Evolutionary conservation across 2,888 invertebrate species (phyloP), one percentile per base, ranked within the genome.

Genomic region (Quadroppia sp.): DNA sequence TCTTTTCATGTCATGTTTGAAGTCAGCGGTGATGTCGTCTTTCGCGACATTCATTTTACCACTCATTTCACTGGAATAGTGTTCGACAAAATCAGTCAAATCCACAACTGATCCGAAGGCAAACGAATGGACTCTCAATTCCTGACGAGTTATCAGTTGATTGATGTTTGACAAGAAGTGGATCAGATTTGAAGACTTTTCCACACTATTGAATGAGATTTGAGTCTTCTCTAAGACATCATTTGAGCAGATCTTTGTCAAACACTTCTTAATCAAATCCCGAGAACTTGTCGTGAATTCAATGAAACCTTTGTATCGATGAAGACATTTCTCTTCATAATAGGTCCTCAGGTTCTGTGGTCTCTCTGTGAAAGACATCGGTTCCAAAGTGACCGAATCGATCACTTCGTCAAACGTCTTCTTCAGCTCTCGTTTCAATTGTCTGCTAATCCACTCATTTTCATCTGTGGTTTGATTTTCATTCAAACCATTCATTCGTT

Each of bases 71-170:
- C 17, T 30, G 72, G 69, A 75, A 48, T 77, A 77, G 71, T 77
- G 75, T n/a, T 77, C 72, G 50, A 76, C 75, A 56, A 77, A 77
- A n/a, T 56, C 36, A 9, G 72, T 72, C 75, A 77, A 74, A 59
- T 42, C 76, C 13, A 77, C 72, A 9, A 77, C 13, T 32, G 77
- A 75, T 4, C 76, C 78, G 48, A 78, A 76, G 30, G 75, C 73
- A 36, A 77, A 76, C 6, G 53, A 53, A 4, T 48, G 23, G 6
- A 53, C 30, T 36, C 9, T 36, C 6, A 71, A 56, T 4, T 17
- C 3, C 4, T 9, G 4, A 15, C 15, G 48, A 9, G 48, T 15
- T 48, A 48, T 9, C 7, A 48, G 20, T 48, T 20, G 48, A 20
- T 48, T 15, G 4, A 4, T 9, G 15, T 48, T 48, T 48, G 48